Conservation (phyloP, 2,888 invertebrate species). For the Periphyllus acericola region DNA sequence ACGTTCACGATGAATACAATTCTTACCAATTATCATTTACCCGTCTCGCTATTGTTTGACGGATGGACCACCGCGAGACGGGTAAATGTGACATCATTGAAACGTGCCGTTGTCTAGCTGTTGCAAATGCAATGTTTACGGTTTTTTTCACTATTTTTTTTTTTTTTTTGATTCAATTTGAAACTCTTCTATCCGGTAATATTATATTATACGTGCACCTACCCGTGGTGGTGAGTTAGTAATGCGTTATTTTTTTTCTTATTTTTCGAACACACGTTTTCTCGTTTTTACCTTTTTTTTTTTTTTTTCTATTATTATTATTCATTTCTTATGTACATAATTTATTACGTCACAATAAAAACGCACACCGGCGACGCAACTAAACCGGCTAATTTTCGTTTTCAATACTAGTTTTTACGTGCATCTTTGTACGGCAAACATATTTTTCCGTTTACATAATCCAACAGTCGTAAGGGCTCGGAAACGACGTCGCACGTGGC, state of each 20-base stretch:
- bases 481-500: neutral
- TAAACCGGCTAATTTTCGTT: neutral
- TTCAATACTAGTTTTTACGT: neutral
- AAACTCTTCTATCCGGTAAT: neutral
- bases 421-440: neutral
- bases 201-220: neutral
- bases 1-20: slow-evolving; percentile 46
- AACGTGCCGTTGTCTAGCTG: slow-evolving; percentile 40
- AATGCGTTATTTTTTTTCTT: neutral
- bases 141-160: neutral
- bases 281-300: neutral
- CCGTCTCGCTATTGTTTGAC: slow-evolving; percentile 52
- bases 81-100: slow-evolving; percentile 57
- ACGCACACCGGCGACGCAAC: neutral
- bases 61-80: slow-evolving; percentile 43
- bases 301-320: too few species aligned
- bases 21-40: slow-evolving; percentile 47
- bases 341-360: slow-evolving; percentile 15
- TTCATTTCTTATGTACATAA: neutral
- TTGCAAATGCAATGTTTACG: slow-evolving; percentile 2
- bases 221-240: neutral
- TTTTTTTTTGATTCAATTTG: neutral
- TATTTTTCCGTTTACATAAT: neutral
- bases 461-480: neutral
- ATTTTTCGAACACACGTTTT: neutral